A percentile compares a stretch with the other conserved stretches of the same genome.
Evolutionary conservation across 1,140 invertebrate species (phyloP).

Genomic region (Heterodera schachtii): DNA sequence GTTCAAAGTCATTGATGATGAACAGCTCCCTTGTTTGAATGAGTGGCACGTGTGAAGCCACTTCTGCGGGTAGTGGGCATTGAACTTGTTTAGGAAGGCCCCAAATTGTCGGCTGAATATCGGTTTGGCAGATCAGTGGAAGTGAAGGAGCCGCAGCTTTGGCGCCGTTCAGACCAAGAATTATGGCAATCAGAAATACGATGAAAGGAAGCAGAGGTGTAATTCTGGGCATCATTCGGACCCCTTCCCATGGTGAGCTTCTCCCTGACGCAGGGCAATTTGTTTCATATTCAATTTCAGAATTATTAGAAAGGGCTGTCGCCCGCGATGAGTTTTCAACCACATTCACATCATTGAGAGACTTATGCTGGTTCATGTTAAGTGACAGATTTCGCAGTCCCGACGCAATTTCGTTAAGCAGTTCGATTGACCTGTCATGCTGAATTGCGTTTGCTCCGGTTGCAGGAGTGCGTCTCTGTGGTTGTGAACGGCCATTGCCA

Average conservation of each 20-base stretch:
- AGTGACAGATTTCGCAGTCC: not conserved
- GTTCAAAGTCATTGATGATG: not conserved
- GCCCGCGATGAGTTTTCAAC: not conserved
- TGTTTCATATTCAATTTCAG: not conserved
- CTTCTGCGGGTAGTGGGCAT: not conserved
- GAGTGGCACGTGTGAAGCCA: not conserved
- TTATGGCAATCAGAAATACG: not conserved
- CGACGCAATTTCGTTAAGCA: not conserved
- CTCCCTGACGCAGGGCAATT: too few relatives aligned
- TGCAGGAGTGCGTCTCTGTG: not conserved
- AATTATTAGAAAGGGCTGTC: not conserved
- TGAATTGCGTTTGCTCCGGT: not conserved
- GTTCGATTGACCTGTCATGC: not conserved
- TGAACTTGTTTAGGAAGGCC: not conserved
- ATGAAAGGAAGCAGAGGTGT: not conserved
- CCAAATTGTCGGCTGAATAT: conserved; percentile 3
- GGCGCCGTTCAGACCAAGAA: not conserved
- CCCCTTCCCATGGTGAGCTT: not conserved
- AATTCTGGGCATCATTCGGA: not conserved
- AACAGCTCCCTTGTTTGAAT: not conserved
- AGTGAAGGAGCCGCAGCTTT: not conserved
- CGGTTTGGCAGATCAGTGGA: conserved; percentile 8
- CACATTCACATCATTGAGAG: not conserved
- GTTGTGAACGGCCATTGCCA: not conserved
- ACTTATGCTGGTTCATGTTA: not conserved